Percentiles rank a stretch among this genome's conserved stretches.
These are phyloP conservation scores for Magallana angulata DNA, from an alignment of 1,140 invertebrate species.

Conservation along the genomic window DNA sequence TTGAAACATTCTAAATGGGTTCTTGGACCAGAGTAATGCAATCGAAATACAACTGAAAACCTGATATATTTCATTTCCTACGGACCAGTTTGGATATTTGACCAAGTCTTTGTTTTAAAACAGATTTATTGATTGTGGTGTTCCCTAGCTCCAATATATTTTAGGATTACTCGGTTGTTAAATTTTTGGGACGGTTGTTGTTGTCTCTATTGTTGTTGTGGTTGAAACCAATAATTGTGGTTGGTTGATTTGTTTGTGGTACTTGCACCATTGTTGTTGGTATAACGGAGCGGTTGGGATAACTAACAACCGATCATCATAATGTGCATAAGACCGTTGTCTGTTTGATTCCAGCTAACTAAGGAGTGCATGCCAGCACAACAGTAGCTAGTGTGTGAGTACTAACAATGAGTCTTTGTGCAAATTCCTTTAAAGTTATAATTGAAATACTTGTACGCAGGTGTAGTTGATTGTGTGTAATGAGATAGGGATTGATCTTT, in stretches of 20 bases:
- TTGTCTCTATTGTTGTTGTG: neutral
- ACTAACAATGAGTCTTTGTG: neutral
- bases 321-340: neutral
- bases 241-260: neutral
- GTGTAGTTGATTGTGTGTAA: neutral
- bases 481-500: neutral
- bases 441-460: neutral
- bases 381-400: neutral
- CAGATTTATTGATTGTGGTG: neutral
- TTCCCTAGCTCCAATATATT: neutral
- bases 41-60: neutral
- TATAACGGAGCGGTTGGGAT: neutral
- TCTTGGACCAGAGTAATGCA: slow-evolving; percentile 4
- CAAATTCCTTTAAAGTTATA: neutral
- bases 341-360: neutral
- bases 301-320: neutral
- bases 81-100: neutral
- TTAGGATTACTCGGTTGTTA: neutral
- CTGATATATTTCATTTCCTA: neutral
- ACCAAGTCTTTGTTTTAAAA: neutral
- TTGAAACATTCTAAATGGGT: neutral
- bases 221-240: neutral
- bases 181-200: neutral
- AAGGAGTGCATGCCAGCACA: neutral
- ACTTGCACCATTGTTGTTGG: neutral